Evolutionary conservation across 2,888 invertebrate genomes (phyloP), one percentile per base, ranked within the genome.

Genomic region (Oligia latruncula): DNA sequence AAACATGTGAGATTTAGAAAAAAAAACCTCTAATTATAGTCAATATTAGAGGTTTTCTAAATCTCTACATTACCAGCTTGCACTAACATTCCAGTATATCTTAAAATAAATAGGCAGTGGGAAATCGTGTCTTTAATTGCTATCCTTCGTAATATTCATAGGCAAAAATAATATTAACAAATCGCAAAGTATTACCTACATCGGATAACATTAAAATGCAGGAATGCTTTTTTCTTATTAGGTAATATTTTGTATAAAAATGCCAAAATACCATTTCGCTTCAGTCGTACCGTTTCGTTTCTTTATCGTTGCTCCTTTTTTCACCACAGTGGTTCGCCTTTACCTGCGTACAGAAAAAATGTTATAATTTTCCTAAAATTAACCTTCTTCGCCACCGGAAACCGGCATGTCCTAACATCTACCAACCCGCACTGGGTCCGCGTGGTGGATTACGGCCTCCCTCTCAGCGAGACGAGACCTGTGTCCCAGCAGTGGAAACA

Each of bases 271-370:
- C 66, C 83, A 83, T 85, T 81, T 87, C 78, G 70, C 83, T 83
- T 87, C 86, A 86, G 84, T 87, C 73, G 83, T 76, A 68, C 83
- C 83, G 85, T 87, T 82, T 77, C 80, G 60, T 84, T 81, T 78
- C 35, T 77, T 67, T 17, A 52, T 87, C 82, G 83, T 83, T 70
- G 83, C 65, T 86, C 5, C 9, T 17, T 23, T 55, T 17, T 67
- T 92, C 91, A 94, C 95, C 95, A 95, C 74, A 94, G 88, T 8
- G 93, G 94, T 81, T 94, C 95, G 81, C 95, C 95, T 91, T 94
- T 92, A 88, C 91, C 95, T 95, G 94, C 79, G 73, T 83, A 89
- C 72, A 89, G 87, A 90, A 90, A 90, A 87, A 81, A 75, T 29
- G 15, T 78, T 70, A 77, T 29, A 40, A 58, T 55, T 65, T 80